These are phyloP conservation scores for Oeneis ivallda DNA, from an alignment of 2,888 invertebrate genomes.

Conservation along the genomic window DNA sequence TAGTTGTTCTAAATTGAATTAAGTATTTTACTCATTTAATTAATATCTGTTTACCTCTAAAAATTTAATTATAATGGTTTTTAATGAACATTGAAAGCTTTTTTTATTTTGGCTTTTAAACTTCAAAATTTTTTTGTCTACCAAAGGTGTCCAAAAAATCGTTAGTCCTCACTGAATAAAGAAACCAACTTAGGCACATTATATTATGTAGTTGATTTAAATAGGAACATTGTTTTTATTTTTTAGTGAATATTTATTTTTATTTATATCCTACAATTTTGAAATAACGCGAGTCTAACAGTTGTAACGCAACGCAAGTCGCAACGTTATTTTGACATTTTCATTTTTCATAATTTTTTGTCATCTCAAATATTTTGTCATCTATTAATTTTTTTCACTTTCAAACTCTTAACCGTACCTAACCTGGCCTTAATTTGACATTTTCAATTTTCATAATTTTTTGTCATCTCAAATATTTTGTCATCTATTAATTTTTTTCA, in stretches of 20 bases:
- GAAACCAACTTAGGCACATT: too few relatives aligned
- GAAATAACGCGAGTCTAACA: too few relatives aligned
- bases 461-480: neutral
- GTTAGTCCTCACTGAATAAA: too few relatives aligned
- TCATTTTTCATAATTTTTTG: neutral
- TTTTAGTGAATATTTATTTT: neutral
- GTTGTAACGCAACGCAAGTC: too few relatives aligned
- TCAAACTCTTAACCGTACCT: constrained; percentile 28
- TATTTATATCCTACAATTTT: neutral
- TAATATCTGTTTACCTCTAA: too few relatives aligned
- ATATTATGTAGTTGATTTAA: neutral
- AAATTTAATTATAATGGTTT: too few relatives aligned
- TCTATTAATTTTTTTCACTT: constrained; percentile 18
- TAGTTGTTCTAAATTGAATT: too few relatives aligned
- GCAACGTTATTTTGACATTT: neutral
- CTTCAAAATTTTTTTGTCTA: too few relatives aligned
- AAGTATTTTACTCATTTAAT: too few relatives aligned
- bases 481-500: constrained; percentile 10
- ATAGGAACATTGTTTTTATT: neutral
- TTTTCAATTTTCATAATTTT: neutral
- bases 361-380: neutral
- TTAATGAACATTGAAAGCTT: too few relatives aligned
- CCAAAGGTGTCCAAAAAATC: too few relatives aligned
- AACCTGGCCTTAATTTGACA: neutral
- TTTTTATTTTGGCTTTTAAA: too few relatives aligned